These are phyloP conservation scores for Hemiprocne comata DNA, from an alignment of 2,113 vertebrate species.

Conservation along the genomic window DNA sequence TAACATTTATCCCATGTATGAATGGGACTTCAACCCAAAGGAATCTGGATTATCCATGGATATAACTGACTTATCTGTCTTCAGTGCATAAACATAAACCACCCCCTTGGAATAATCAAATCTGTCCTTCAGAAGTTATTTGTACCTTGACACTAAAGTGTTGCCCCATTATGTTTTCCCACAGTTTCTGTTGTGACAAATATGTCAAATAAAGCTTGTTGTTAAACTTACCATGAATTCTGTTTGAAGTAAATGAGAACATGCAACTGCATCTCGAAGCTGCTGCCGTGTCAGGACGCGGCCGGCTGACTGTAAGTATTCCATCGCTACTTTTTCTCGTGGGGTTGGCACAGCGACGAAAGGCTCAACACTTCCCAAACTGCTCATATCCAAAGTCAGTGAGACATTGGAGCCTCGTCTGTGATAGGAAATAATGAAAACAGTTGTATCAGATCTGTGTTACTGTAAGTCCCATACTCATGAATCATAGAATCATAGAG, in stretches of 20 bases:
- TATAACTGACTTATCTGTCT: background rate
- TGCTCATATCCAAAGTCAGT: constrained; percentile 93
- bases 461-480: background rate
- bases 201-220: background rate
- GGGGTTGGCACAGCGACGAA: constrained; percentile 83
- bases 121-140: background rate
- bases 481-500: no score
- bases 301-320: constrained; percentile 89
- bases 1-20: background rate
- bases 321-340: constrained; percentile 86
- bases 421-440: constrained; percentile 19
- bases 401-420: constrained; percentile 97
- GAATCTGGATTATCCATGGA: background rate
- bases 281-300: constrained; percentile 84
- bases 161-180: background rate
- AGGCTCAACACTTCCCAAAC: constrained; percentile 87
- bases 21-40: background rate
- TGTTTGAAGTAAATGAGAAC: constrained; percentile 87
- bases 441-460: background rate
- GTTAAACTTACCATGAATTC: constrained; percentile 90
- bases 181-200: background rate
- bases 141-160: background rate
- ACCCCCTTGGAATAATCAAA: background rate
- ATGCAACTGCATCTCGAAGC: constrained; percentile 79
- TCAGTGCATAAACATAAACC: background rate